Base-by-base conservation (phyloP, 2,113 vertebrate species). In the Coptodon rendalli region DNA sequence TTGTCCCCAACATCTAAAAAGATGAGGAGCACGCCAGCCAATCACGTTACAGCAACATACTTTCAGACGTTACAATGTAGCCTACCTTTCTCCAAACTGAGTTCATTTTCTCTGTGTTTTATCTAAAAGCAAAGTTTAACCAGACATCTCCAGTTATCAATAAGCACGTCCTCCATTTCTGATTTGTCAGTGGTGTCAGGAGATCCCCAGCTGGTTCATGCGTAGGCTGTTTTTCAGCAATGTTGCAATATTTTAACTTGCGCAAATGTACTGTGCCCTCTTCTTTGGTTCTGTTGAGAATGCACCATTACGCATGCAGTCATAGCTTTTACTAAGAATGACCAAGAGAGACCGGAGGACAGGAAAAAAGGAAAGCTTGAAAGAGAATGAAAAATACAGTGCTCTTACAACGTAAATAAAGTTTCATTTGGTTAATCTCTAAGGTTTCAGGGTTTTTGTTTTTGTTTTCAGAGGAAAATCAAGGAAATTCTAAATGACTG, bases 361-460 rank as follows among this genome's bases (percentile, higher is more conserved):
- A 27, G 22, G 22, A 73, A 27, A 45, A 27, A 45, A 73, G 14
- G 45, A 45, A 45, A 73, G 22, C 10, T 38, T 27, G 2, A 43
- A 43, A 45, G n/a, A 45, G 68, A 24, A 43, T 71, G 38, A 43
- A 24, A 43, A 16, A 2, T 24, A 43, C 38, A 71, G 13, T 71
- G 12, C 38, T 24, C 66, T 71, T 71, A 71, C 66, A 43, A 16
- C 13, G 3, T 27, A 24, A 24, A 71, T 24, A 71, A 24, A 43
- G 36, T 71, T 71, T 43, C n/a, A 24, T 24, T 24, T 71, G 5
- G 5, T 43, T 71, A 1, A 43, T 71, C 38, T 43, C n/a, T 71
- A 43, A 43, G 38, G n/a, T 45, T 71, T 71, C 7, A 48, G 22
- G 8, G 13, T 45, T 73, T 71, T 0, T 0, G 2, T 0, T 2